Base-by-base conservation (phyloP, 2,888 invertebrate genomes). In the Trachelus iudaicus region DNA sequence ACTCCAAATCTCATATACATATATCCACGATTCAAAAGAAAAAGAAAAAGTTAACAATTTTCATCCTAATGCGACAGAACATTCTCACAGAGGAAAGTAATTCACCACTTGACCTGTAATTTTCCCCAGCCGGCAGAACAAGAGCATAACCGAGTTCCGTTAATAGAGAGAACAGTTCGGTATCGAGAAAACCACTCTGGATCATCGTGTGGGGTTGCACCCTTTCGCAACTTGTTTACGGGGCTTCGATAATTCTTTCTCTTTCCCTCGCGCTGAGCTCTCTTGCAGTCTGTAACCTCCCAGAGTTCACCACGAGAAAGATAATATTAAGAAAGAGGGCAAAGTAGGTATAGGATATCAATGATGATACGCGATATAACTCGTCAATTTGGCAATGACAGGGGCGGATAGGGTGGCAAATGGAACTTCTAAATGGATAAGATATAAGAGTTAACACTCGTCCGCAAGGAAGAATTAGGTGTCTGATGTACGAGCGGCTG, bases 401-500 rank as follows among this genome's bases (percentile, higher is more conserved):
- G 83, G 81, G 80, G 78, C 79, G 79, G 78, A 83, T 79, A 76
- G 79, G 80, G 79, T 82, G 79, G 81, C 83, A 85, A 87, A 88
- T 87, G 87, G 87, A 89, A 88, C 86, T 87, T 86, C 87, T 88
- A 89, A 87, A 89, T 88, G 87, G 87, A 87, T 87, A 85, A 87
- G 85, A 87, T 86, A 86, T 86, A 87, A 85, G 86, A 87, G 86
- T 86, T 87, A 87, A 87, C 83, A 83, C 82, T 84, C 77, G 77
- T 80, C 76, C 79, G 83, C 81, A 80, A 82, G 81, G 80, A 84
- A 82, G 86, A 87, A 86, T 86, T 88, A 85, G 84, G 84, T 85
- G 82, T 85, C 85, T 88, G 87, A 88, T 88, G 85, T 87, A 87
- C 85, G 86, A 87, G 85, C 78, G 80, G 80, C 81, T 82, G 81